Evolutionary conservation across 2,888 invertebrate species (phyloP).

Genomic region (Corythucha ciliata): DNA sequence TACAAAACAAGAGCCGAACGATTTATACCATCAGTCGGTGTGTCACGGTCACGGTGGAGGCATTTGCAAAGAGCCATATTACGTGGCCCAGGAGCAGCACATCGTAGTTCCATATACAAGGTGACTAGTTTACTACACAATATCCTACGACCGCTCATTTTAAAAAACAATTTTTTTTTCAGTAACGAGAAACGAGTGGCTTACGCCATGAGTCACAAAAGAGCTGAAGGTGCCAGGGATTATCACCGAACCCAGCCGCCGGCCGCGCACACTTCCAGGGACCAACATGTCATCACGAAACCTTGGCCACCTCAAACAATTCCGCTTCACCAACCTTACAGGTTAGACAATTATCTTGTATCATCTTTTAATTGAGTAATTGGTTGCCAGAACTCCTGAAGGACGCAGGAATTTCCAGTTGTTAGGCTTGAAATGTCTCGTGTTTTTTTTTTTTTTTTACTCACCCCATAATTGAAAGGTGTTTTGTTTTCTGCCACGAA

Average conservation of each 20-base stretch:
- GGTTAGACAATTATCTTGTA: conserved; percentile 40
- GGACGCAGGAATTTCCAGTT: background rate
- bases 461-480: background rate
- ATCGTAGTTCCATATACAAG: conserved; percentile 42
- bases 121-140: conserved; percentile 26
- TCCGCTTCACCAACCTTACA: conserved; percentile 44
- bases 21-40: conserved; percentile 40
- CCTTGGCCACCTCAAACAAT: conserved; percentile 44
- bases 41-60: conserved; percentile 36
- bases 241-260: conserved; percentile 38
- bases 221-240: conserved; percentile 31
- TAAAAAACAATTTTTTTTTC: conserved; percentile 28
- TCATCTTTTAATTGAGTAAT: background rate
- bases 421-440: background rate
- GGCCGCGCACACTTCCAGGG: conserved; percentile 41
- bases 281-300: conserved; percentile 49
- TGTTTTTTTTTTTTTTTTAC: background rate
- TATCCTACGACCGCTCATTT: background rate
- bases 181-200: conserved; percentile 50
- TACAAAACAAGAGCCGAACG: conserved; percentile 53
- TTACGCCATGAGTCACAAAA: conserved; percentile 44
- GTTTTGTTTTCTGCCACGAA: too few relatives aligned
- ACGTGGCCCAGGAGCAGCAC: conserved; percentile 43
- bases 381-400: background rate
- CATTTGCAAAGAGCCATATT: conserved; percentile 37